These are phyloP conservation scores for Sitophilus oryzae DNA, from an alignment of 1,140 invertebrate genomes.

Conservation along the genomic window DNA sequence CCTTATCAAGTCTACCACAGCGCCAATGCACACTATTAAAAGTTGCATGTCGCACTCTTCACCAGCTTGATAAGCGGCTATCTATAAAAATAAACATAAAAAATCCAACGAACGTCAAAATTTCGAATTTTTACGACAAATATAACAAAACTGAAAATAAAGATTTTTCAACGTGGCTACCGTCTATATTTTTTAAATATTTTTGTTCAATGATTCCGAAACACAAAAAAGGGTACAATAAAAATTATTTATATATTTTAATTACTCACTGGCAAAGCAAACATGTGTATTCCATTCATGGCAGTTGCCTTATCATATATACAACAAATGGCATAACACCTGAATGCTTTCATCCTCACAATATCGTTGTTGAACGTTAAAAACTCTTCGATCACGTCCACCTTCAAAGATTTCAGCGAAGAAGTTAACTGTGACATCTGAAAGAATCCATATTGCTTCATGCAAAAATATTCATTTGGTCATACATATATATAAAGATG, in stretches of 20 bases:
- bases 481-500: too few species aligned
- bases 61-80: constrained; percentile 21
- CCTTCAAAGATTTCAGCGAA: constrained; percentile 21
- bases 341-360: constrained; percentile 26
- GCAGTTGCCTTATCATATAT: constrained; percentile 26
- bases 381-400: constrained; percentile 22
- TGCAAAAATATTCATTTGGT: too few species aligned
- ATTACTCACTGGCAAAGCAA: constrained; percentile 26
- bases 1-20: constrained; percentile 24
- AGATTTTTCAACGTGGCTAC: neutral
- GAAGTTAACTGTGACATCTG: constrained; percentile 10
- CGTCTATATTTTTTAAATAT: neutral
- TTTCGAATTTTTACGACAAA: too few species aligned
- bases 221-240: neutral
- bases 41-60: constrained; percentile 27
- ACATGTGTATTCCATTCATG: constrained; percentile 28
- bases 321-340: constrained; percentile 27
- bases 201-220: constrained; percentile 1
- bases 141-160: neutral
- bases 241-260: neutral
- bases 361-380: constrained; percentile 22
- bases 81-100: constrained; percentile 16
- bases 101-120: constrained; percentile 2
- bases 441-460: too few species aligned
- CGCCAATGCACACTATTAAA: constrained; percentile 23